phyloP scores from a whole-genome alignment of 2,888 invertebrate species.

The Ephialtes manifestator region DNA sequence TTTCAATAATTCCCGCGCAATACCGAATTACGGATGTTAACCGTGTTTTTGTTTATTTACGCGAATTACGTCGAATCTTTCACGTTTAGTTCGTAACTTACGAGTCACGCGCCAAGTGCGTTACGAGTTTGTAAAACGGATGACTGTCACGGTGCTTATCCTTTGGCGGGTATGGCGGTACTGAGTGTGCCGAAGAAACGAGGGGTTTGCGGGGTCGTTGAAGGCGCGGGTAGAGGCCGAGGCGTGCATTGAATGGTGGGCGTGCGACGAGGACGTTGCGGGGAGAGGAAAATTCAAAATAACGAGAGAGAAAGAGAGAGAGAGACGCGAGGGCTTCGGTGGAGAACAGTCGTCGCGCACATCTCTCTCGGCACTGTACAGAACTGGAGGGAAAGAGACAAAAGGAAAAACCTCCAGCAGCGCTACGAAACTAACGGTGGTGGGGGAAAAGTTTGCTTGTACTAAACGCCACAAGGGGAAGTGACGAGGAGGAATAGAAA shows the following conservation, averaged over 20 bases:
- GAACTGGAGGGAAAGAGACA: constrained; percentile 43
- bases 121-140: constrained; percentile 34
- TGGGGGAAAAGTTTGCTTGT: constrained; percentile 54
- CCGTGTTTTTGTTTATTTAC: neutral
- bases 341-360: constrained; percentile 11
- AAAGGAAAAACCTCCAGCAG: constrained; percentile 46
- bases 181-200: constrained; percentile 77
- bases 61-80: neutral
- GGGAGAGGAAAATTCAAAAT: constrained; percentile 72
- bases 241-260: constrained; percentile 74
- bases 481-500: constrained; percentile 40
- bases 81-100: neutral
- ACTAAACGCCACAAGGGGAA: constrained; percentile 56
- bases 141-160: constrained; percentile 82
- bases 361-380: constrained; percentile 3
- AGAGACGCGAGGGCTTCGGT: constrained; percentile 67
- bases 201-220: constrained; percentile 72
- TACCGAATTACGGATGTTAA: neutral
- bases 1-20: neutral
- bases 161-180: constrained; percentile 85
- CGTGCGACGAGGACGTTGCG: constrained; percentile 79
- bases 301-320: too few species aligned
- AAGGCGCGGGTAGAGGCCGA: constrained; percentile 69
- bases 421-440: constrained; percentile 43
- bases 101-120: constrained; percentile 3